Base-by-base conservation (phyloP, 1,140 invertebrate genomes). In the Listronotus bonariensis region DNA sequence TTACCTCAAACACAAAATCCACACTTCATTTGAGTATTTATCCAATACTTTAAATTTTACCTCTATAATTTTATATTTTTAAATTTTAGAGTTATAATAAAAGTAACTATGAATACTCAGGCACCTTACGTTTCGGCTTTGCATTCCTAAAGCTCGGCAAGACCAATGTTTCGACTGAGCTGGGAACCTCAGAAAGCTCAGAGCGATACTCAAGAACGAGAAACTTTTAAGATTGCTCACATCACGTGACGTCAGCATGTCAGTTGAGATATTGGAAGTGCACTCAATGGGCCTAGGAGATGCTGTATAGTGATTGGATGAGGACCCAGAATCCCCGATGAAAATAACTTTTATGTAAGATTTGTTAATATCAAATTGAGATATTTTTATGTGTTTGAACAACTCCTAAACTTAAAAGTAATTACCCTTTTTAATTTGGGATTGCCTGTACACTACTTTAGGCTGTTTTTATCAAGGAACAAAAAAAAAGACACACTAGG, bases 311-410 rank as follows among this genome's bases (percentile, higher is more conserved):
- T 17, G 14, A 68, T 14, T 77, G 75, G 75, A 77, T 73, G 68
- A 45, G 68, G 14, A 34, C 59, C n/a, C 34, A 56, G 0, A 65
- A 74, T 48, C 72, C n/a, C 72, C 11, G 71, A 77, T 46, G 42
- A 18, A 17, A 62, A 55, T n/a, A 75, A 74, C 61, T n/a, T n/a
- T n/a, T n/a, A 70, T 70, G 75, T 77, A 69, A 73, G 60, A 55
- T n/a, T 20, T 59, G 38, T 43, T 18, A n/a, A n/a, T n/a, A n/a
- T n/a, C n/a, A n/a, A n/a, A n/a, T n/a, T n/a, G n/a, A n/a, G n/a
- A n/a, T n/a, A n/a, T n/a, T n/a, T n/a, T n/a, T n/a, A n/a, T n/a
- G n/a, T n/a, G n/a, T n/a, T n/a, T n/a, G n/a, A n/a, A n/a, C n/a
- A n/a, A n/a, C n/a, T n/a, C n/a, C n/a, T n/a, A n/a, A n/a, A n/a